Percentiles rank a stretch among this genome's conserved stretches.
Evolutionary conservation across 2,888 invertebrate genomes (phyloP).

Genomic region (Ferrisia virgata): DNA sequence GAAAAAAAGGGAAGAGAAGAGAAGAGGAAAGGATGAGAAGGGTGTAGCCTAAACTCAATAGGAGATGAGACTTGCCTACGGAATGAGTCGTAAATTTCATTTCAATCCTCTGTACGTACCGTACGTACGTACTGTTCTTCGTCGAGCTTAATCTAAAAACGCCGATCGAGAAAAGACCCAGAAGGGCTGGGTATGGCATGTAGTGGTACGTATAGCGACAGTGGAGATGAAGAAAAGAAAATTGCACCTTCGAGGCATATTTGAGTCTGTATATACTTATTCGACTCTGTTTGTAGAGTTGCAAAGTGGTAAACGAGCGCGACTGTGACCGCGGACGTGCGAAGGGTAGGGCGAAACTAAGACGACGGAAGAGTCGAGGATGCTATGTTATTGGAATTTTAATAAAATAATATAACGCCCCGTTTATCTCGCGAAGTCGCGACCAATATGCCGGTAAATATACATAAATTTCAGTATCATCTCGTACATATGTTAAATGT

Average conservation of each 20-base stretch:
- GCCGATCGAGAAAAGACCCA: background rate
- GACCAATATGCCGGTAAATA: too few species aligned
- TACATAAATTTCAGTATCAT: too few species aligned
- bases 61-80: background rate
- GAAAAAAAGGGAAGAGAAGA: too few species aligned
- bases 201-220: too few species aligned
- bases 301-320: background rate
- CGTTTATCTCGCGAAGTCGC: too few species aligned
- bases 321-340: background rate
- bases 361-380: too few species aligned
- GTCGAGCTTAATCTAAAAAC: background rate
- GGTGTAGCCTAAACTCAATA: background rate
- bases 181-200: too few species aligned
- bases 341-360: background rate
- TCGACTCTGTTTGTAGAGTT: background rate
- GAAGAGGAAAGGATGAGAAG: background rate
- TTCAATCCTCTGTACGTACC: background rate
- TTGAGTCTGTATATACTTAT: too few species aligned
- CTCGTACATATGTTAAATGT: too few species aligned
- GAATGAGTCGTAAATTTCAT: background rate
- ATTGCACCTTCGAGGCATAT: constrained; percentile 5
- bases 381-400: background rate
- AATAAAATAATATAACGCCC: background rate
- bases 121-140: background rate
- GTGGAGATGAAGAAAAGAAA: background rate